These are phyloP conservation scores for Subanguina moxae DNA, from an alignment of 1,140 invertebrate species.

Conservation along the genomic window DNA sequence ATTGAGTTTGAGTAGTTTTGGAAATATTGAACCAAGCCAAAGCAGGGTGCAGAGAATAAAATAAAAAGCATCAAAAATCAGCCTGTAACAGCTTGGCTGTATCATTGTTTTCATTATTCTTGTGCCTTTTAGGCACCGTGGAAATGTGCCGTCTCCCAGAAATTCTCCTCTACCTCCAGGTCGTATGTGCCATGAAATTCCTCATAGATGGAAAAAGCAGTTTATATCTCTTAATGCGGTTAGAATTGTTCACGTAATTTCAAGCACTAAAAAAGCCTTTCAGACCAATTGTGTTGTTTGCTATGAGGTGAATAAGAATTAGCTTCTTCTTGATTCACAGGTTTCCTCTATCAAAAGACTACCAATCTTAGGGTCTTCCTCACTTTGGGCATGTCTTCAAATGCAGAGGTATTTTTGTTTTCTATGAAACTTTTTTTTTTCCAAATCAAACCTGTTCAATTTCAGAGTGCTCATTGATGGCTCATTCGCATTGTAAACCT, in stretches of 20 bases:
- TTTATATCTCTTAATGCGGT: slow-evolving; percentile 20
- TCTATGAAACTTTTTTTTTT: slow-evolving; percentile 1
- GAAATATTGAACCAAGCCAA: no score
- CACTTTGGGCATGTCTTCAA: slow-evolving; percentile 19
- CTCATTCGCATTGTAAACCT: slow-evolving; percentile 22
- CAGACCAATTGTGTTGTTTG: slow-evolving; percentile 20
- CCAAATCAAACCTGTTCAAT: background rate
- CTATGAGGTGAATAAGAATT: slow-evolving; percentile 1
- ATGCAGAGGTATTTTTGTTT: slow-evolving; percentile 5
- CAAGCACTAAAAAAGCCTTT: slow-evolving; percentile 1
- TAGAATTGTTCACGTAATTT: background rate
- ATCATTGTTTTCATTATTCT: no score
- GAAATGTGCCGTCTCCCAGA: background rate
- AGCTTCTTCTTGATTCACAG: no score
- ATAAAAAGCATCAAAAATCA: no score
- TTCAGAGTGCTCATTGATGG: slow-evolving; percentile 33
- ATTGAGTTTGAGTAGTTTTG: no score
- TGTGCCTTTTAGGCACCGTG: background rate
- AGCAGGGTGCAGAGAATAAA: no score
- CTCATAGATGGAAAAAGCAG: slow-evolving; percentile 33
- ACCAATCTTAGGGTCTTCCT: slow-evolving; percentile 15
- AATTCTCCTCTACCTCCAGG: slow-evolving; percentile 4
- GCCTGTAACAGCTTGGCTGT: no score
- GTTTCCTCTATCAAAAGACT: no score
- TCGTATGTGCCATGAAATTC: slow-evolving; percentile 39